Evolutionary conservation across 2,888 invertebrate genomes (phyloP).

Genomic region (Rhagophthalmus giganteus): DNA sequence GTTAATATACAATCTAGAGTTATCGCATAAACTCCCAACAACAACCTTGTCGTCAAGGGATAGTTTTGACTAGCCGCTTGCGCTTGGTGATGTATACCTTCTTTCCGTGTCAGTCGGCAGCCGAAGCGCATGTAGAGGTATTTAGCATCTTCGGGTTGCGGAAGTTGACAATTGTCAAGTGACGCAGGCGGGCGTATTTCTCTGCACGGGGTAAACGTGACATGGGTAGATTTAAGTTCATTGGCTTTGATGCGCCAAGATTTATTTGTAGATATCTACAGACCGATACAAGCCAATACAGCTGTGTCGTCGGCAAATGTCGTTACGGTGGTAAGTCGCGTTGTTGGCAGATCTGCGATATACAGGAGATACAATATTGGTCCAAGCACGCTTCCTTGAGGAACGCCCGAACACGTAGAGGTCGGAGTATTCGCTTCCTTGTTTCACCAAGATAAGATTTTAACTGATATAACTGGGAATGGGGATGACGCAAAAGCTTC

Average conservation of each 20-base stretch:
- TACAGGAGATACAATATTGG: conserved; percentile 1
- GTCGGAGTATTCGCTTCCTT: background rate
- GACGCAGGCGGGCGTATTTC: conserved; percentile 7
- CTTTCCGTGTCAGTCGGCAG: conserved; percentile 1
- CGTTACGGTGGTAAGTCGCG: background rate
- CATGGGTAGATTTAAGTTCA: conserved; percentile 27
- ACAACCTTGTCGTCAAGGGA: too few relatives aligned
- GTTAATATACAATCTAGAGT: too few relatives aligned
- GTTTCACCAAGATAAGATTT: background rate
- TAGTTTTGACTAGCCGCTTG: too few relatives aligned
- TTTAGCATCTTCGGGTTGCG: conserved; percentile 7
- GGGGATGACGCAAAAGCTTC: background rate
- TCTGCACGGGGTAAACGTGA: conserved; percentile 29
- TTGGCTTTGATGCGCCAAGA: conserved; percentile 10
- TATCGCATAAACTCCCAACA: too few relatives aligned
- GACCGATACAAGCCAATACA: background rate
- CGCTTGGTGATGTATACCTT: too few relatives aligned
- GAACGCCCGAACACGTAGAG: conserved; percentile 2
- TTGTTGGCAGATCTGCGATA: conserved; percentile 1
- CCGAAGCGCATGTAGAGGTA: conserved; percentile 3
- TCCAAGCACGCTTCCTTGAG: conserved; percentile 2
- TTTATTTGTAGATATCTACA: conserved; percentile 2
- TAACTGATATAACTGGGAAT: background rate
- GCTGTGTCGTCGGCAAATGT: conserved; percentile 6
- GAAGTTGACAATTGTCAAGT: conserved; percentile 10